Conservation (phyloP, 2,797 vertebrate genomes). For the Enteromius viviparus region DNA sequence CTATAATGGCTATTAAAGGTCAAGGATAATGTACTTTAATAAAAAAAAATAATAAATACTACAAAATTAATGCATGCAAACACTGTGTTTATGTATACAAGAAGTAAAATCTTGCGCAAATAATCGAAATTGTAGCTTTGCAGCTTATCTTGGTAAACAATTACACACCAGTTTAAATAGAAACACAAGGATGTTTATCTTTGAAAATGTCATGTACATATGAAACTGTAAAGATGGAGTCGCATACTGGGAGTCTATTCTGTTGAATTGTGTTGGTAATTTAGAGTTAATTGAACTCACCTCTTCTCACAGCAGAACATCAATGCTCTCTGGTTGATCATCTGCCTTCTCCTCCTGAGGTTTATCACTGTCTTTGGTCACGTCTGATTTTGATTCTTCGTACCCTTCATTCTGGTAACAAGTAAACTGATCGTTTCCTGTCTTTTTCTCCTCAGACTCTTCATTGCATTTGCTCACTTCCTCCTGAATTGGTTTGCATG, state of each 20-base stretch:
- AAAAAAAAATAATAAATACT: not conserved
- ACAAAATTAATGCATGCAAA: not conserved
- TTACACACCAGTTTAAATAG: not conserved
- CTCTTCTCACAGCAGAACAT: slow-evolving; percentile 31
- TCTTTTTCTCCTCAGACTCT: not conserved
- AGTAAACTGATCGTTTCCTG: not conserved
- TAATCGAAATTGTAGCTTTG: not conserved
- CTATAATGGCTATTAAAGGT: not conserved
- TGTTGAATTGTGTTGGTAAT: not conserved
- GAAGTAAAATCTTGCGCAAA: not conserved
- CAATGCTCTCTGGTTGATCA: slow-evolving; percentile 13
- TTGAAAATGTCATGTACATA: not conserved
- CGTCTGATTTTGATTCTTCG: slow-evolving; percentile 55
- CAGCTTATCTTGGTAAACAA: not conserved
- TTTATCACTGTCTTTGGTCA: not conserved
- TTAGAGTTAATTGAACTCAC: not conserved
- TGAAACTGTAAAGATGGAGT: not conserved
- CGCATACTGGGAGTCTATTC: not conserved
- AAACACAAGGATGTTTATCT: slow-evolving; percentile 22
- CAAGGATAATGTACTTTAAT: not conserved
- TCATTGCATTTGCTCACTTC: not conserved
- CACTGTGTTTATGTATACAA: not conserved
- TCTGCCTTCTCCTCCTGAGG: not conserved
- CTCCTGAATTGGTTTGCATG: not conserved
- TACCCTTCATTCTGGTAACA: slow-evolving; percentile 68